phyloP scores from a whole-genome alignment of 2,113 vertebrate genomes.

The Hemibagrus wyckioides region DNA sequence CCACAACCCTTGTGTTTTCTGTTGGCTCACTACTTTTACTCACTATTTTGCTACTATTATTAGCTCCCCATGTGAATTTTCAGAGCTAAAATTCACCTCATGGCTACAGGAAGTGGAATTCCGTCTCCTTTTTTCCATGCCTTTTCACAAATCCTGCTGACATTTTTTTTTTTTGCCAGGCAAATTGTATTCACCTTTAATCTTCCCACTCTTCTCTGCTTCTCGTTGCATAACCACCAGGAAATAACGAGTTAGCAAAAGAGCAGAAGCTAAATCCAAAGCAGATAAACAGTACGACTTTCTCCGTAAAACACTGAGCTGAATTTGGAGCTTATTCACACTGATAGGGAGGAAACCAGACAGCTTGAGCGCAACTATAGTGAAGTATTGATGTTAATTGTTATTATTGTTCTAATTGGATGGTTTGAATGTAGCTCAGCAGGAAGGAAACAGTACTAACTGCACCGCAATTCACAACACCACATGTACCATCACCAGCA shows the following conservation, averaged over 20 bases:
- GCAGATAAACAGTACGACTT: background rate
- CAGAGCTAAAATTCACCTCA: background rate
- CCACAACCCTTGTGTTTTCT: background rate
- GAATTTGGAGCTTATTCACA: background rate
- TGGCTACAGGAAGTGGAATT: background rate
- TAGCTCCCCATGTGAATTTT: background rate
- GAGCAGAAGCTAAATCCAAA: background rate
- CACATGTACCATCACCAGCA: slow-evolving; percentile 8
- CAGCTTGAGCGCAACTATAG: background rate
- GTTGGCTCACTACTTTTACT: background rate
- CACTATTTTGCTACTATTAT: background rate
- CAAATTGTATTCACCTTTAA: background rate
- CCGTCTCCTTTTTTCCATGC: background rate
- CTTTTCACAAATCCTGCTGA: background rate
- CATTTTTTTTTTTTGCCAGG: background rate
- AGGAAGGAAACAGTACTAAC: slow-evolving; percentile 13
- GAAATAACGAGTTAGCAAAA: background rate
- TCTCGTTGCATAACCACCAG: background rate
- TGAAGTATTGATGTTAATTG: slow-evolving; percentile 9
- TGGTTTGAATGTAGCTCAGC: slow-evolving; percentile 5
- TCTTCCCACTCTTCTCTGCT: too few relatives aligned
- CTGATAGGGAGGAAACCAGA: background rate
- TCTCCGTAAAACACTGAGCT: background rate
- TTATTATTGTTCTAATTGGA: slow-evolving; percentile 17
- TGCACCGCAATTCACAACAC: background rate